Conservation (phyloP, 2,113 vertebrate species). For the Saccopteryx leptura region DNA sequence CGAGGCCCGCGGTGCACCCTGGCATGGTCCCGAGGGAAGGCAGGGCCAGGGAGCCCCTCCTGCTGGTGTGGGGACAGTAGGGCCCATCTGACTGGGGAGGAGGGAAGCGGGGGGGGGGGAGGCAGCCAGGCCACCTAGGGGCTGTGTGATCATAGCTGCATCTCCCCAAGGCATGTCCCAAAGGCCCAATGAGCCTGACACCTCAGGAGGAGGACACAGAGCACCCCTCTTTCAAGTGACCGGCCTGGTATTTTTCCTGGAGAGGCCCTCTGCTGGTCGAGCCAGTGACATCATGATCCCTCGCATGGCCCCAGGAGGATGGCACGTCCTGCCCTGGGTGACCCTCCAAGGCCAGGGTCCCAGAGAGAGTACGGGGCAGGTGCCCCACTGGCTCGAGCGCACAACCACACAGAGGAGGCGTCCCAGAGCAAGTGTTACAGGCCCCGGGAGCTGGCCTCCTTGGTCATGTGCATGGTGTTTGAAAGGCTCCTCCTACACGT, state of each 20-base stretch:
- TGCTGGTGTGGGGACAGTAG: rapidly evolving
- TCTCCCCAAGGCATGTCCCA: not conserved
- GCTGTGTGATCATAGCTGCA: not conserved
- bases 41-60: not conserved
- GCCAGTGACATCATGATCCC: not conserved
- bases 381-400: not conserved
- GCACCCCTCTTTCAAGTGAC: not conserved
- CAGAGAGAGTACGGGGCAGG: not conserved
- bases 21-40: not conserved
- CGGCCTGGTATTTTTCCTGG: rapidly evolving
- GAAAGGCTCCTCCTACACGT: too few relatives aligned
- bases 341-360: not conserved
- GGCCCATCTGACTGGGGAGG: not conserved
- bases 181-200: not conserved
- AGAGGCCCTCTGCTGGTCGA: not conserved
- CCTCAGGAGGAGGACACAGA: not conserved
- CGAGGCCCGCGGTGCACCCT: rapidly evolving
- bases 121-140: not conserved
- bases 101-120: not conserved
- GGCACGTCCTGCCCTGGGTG: too few relatives aligned
- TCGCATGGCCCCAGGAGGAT: not conserved
- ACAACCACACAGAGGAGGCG: rapidly evolving
- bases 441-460: not conserved
- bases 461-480: too few relatives aligned
- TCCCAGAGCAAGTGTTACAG: rapidly evolving